A percentile compares a stretch with the other conserved stretches of the same genome.
Evolutionary conservation across 2,888 invertebrate genomes (phyloP).

Genomic region (Cephus spinipes): DNA sequence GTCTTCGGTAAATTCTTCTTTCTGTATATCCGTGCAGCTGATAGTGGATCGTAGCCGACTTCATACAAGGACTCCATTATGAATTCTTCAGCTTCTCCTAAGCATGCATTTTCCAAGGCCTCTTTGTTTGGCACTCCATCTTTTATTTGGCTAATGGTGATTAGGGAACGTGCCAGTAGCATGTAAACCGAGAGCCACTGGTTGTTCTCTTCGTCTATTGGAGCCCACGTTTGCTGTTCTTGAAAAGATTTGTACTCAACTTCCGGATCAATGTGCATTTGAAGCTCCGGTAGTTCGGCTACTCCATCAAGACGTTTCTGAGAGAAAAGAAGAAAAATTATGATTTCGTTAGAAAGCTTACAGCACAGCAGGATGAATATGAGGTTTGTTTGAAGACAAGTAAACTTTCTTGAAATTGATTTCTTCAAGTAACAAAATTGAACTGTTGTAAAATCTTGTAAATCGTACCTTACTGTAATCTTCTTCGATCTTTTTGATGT

Average conservation of each 20-base stretch:
- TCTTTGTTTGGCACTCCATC: constrained; percentile 27
- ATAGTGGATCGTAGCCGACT: constrained; percentile 28
- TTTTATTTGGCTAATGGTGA: constrained; percentile 29
- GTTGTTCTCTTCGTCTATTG: constrained; percentile 24
- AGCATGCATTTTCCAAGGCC: constrained; percentile 35
- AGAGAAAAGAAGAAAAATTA: not conserved
- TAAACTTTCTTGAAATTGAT: not conserved
- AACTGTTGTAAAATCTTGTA: not conserved
- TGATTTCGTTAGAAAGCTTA: not conserved
- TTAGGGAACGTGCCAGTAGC: constrained; percentile 27
- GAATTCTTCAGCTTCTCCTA: constrained; percentile 32
- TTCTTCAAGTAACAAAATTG: not conserved
- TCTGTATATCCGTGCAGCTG: constrained; percentile 14
- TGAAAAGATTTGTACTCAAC: constrained; percentile 26
- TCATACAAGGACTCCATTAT: constrained; percentile 28
- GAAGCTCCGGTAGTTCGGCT: constrained; percentile 19
- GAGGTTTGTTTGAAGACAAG: not conserved
- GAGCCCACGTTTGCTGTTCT: constrained; percentile 33
- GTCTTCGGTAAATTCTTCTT: not conserved
- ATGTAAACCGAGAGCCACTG: constrained; percentile 28
- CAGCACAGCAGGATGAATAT: not conserved
- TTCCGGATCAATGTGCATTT: constrained; percentile 11
- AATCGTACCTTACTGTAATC: not conserved
- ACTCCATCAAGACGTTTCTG: constrained; percentile 16
- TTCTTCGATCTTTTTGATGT: not conserved